Conservation (phyloP, 2,797 vertebrate genomes). For the Neopelma chrysocephalum region DNA sequence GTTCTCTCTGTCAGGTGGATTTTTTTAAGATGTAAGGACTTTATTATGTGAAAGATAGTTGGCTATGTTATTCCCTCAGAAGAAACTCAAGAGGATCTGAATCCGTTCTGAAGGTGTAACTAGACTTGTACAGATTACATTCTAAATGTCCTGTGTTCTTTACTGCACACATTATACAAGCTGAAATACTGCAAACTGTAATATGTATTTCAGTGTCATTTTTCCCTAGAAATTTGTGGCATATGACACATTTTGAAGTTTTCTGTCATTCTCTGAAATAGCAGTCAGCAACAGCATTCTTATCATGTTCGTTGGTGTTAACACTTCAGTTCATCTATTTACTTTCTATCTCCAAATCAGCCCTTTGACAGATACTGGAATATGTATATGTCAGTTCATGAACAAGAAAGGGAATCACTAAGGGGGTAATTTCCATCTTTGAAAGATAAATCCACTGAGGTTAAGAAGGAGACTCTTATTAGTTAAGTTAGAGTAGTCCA, state of each 20-base stretch:
- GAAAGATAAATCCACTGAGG: background rate
- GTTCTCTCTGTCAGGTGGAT: background rate
- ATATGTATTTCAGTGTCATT: background rate
- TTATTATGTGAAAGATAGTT: background rate
- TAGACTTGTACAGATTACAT: background rate
- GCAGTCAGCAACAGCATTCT: background rate
- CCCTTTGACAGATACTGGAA: background rate
- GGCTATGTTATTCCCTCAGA: background rate
- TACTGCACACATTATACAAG: background rate
- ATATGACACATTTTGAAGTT: background rate
- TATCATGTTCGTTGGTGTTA: background rate
- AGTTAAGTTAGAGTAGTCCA: background rate
- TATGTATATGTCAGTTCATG: background rate
- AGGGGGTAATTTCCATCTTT: background rate
- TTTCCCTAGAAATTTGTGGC: background rate
- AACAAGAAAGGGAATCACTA: background rate
- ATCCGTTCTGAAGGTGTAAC: background rate
- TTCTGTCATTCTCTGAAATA: background rate
- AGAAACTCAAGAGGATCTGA: background rate
- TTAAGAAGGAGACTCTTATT: background rate
- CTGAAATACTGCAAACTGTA: background rate
- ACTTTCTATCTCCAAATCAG: background rate
- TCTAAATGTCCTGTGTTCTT: background rate
- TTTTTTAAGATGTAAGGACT: background rate
- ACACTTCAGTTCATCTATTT: background rate